Evolutionary conservation across 2,888 invertebrate species (phyloP).

Genomic region (Congeria kusceri): DNA sequence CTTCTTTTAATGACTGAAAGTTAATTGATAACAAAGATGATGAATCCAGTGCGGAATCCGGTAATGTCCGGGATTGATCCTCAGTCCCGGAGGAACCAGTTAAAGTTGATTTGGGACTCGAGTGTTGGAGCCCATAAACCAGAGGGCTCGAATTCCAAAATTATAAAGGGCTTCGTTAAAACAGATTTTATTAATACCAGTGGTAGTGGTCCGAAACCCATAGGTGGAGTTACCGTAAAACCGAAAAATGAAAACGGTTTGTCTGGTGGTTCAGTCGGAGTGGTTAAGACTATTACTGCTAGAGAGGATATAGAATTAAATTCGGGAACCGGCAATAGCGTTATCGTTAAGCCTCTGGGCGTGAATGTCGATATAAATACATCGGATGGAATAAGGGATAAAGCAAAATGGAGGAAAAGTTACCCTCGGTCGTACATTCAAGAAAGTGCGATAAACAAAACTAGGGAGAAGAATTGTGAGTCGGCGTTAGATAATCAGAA

Average conservation of each 20-base stretch:
- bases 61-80: constrained; percentile 19
- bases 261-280: background rate
- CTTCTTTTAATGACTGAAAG: too few species aligned
- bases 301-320: background rate
- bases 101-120: constrained; percentile 67
- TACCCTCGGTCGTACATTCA: background rate
- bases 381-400: too few species aligned
- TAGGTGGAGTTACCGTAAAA: background rate
- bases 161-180: too few species aligned
- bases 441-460: too few species aligned
- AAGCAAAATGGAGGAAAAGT: background rate
- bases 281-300: background rate
- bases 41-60: too few species aligned
- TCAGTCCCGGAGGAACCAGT: constrained; percentile 44
- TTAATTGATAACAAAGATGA: too few species aligned
- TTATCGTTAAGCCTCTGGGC: background rate
- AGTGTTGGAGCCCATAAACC: constrained; percentile 17
- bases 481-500: background rate
- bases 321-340: background rate
- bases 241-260: background rate
- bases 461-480: background rate
- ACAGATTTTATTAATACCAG: background rate
- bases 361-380: too few species aligned
- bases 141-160: constrained; percentile 5
- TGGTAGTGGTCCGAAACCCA: background rate